Evolutionary conservation across 2,888 invertebrate species (phyloP), one percentile per base, ranked within the genome.

Genomic region (Orchestes rusci): DNA sequence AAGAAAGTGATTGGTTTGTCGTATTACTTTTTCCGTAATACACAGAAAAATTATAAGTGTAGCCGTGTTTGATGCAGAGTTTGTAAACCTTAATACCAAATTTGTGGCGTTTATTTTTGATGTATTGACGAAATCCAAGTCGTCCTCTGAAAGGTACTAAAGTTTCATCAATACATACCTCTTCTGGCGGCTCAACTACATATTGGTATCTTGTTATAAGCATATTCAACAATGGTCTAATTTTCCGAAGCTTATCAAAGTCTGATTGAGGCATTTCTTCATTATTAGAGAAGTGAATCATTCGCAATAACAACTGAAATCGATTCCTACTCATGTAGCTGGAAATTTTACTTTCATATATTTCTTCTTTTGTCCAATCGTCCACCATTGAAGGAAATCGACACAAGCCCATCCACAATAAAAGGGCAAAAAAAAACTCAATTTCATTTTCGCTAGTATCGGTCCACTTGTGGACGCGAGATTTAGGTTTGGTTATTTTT

Each of bases 41-140:
- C 4, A 44, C 33, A 7, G 3, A 4, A 2, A 39, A 3, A n/a
- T 44, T 44, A 19, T 20, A 39, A 2, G 38, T 44, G 13, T 44
- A 44, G 3, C 44, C 44, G 10, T 37, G 17, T 16, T 28, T 15
- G 4, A 29, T 12, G 15, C 37, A 29, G 2, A 43, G 19, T 37
- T 42, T 42, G 12, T 27, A 42, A 12, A 42, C 13, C 12, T 42
- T 42, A 8, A 42, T 42, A 10, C 42, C 43, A 34, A 34, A 41
- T 15, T 41, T 41, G 20, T 41, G 41, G 10, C 17, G 4, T 12
- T 37, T 37, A 15, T 37, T 28, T 30, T 28, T 36, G n/a, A 37
- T 36, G 15, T 16, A 37, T 15, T 43, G 36, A 18, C 13, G 12
- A 16, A 41, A 41, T 3, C 17, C 7, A 2, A 34, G 13, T 12